Evolutionary conservation across 2,113 vertebrate genomes (phyloP).

Genomic region (Casuarius casuarius): DNA sequence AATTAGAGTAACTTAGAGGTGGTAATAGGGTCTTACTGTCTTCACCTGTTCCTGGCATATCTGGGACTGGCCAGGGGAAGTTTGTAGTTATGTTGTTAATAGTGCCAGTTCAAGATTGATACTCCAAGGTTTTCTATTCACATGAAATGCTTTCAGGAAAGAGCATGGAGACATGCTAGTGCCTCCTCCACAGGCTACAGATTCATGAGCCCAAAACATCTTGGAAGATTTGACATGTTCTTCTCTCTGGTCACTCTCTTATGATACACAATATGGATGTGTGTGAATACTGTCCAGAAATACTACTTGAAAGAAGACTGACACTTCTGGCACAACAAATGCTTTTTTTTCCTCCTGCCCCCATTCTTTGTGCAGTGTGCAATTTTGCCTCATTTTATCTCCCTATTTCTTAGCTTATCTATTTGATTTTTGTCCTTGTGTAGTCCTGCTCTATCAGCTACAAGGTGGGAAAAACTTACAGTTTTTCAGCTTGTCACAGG

Average conservation of each 20-base stretch:
- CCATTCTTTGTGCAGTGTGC: fast-evolving
- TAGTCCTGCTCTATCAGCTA: not conserved
- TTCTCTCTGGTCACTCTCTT: fast-evolving
- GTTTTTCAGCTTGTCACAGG: not conserved
- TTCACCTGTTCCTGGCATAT: not conserved
- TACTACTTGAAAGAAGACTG: not conserved
- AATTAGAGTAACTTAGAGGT: fast-evolving
- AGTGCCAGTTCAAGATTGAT: too few relatives aligned
- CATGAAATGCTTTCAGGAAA: not conserved
- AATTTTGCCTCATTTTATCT: fast-evolving
- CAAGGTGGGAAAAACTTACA: not conserved
- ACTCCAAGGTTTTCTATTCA: fast-evolving
- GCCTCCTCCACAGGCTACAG: not conserved
- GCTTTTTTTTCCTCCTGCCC: not conserved
- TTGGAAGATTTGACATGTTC: fast-evolving
- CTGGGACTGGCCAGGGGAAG: not conserved
- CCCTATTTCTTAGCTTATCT: not conserved
- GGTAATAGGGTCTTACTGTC: not conserved
- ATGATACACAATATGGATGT: fast-evolving
- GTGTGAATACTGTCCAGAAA: not conserved
- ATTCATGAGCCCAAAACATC: fast-evolving
- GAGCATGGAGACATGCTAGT: fast-evolving
- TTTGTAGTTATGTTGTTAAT: not conserved
- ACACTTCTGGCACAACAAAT: fast-evolving
- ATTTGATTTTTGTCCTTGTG: not conserved